Evolutionary conservation across 2,888 invertebrate genomes (phyloP).

Genomic region (Lepidochrysops patricia): DNA sequence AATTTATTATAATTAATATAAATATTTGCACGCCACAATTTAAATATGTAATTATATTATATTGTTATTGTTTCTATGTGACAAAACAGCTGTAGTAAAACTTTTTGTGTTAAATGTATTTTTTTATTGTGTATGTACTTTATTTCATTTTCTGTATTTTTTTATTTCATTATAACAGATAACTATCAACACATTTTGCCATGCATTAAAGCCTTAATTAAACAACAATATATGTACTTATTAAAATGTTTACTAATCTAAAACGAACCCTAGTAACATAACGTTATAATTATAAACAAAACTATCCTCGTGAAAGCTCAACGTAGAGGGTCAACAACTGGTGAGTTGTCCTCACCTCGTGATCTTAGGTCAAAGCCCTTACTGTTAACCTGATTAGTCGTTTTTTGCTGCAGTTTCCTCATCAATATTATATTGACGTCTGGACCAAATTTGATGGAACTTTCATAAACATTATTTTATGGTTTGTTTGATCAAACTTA

Average conservation of each 20-base stretch:
- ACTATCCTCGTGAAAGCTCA: neutral
- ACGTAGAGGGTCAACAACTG: constrained; percentile 8
- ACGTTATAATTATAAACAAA: neutral
- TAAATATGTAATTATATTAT: neutral
- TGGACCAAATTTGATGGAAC: neutral
- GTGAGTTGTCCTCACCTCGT: constrained; percentile 22
- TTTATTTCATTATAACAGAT: no score
- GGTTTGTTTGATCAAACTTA: no score
- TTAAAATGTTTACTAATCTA: no score
- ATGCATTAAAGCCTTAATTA: no score
- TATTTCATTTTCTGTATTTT: no score
- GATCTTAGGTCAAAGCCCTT: constrained; percentile 31
- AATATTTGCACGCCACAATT: neutral
- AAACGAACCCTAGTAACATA: no score
- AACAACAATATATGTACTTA: no score
- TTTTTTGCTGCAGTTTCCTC: constrained; percentile 19
- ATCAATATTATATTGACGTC: neutral
- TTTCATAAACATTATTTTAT: neutral
- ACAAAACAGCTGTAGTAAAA: neutral
- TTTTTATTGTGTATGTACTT: neutral
- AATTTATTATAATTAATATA: neutral
- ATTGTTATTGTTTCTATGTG: neutral
- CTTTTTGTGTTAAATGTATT: neutral
- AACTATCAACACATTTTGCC: no score
- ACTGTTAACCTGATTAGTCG: constrained; percentile 28